Evolutionary conservation across 2,797 vertebrate species (phyloP), one percentile per base, ranked within the genome.

Genomic region (Eulemur rubriventer): DNA sequence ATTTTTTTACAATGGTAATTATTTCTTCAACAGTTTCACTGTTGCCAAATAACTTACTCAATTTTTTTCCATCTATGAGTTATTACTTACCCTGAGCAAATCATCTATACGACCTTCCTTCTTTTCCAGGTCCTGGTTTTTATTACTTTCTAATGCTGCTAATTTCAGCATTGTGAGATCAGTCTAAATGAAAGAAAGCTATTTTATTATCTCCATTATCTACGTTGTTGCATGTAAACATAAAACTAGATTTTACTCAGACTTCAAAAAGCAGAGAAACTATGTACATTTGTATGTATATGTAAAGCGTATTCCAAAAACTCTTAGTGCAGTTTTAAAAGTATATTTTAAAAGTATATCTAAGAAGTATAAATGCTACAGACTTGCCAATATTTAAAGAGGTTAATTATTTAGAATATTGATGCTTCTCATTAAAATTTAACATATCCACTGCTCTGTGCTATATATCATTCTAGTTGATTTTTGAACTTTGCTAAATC

Each of bases 41-140:
- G 70, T 4, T 92, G 24, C 20, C 70, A 94, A 96, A 80, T 55
- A 94, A 92, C 76, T 90, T 84, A 92, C 14, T 83, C 63, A 85
- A 33, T 59, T 69, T 35, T 87, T 38, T 55, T 13, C 24, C 48
- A 83, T 28, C 33, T 72, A 65, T 96, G 84, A 96, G 43, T 73
- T 89, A 87, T 85, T 97, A 99, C 99, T 99, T 98, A 99, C 99
- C 99, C 99, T 99, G 98, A 99, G 99, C 99, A 99, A 99, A 98
- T 99, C 99, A 97, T 99, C 99, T 99, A 99, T 99, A 98, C 99
- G 99, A 96, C 99, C 99, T 99, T 99, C 99, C 98, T 99, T 99
- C 99, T 99, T 99, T 99, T 99, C 99, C 98, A 99, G 99, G 98
- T 99, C 99, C 97, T 99, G 99, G 98, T 99, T 99, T 99, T 99